Base-by-base conservation (phyloP, 2,797 vertebrate species). In the Yasuhikotakia modesta region DNA sequence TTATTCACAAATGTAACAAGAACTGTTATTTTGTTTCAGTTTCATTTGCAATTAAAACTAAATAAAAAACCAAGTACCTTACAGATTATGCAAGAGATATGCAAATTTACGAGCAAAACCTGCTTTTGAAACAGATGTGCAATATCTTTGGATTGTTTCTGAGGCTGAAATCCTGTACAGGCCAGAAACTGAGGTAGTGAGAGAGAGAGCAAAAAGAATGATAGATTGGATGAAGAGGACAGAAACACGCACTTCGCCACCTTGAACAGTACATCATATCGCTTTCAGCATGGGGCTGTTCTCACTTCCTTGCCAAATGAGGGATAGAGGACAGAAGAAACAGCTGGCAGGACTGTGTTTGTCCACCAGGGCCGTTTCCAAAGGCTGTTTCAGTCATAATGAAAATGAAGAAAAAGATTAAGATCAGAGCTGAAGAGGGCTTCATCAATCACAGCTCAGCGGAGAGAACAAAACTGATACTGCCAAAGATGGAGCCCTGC, bases 381-480 rank as follows among this genome's bases (percentile, higher is more conserved):
- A 43, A 17, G 82, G 87, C 80, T 85, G 55, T 76, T 68, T 68
- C 81, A 80, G 87, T 85, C 86, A 84, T 91, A 88, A 91, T 89
- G 90, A 90, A 91, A 91, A 92, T 83, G 86, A 90, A 87, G 89
- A 82, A 86, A 73, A 43, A 88, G 91, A 91, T 89, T 86, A 81
- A 86, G 87, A 92, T 91, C 89, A 83, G 81, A 60, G 84, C 72
- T 81, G 81, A 85, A 81, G 84, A 80, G 76, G 85, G 86, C 90
- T 89, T 87, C 84, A 93, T 93, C 89, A 89, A 92, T 93, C 92
- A 92, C 80, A 86, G 86, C 82, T 85, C 86, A 82, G 81, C 77
- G 86, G 85, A 85, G 76, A 80, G 80, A 65, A 45, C 65, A 68
- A 61, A 83, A 79, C 79, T 80, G 82, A 88, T 86, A 86, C 58